phyloP scores from a whole-genome alignment of 2,113 vertebrate species.

The Myiagra hebetior region DNA sequence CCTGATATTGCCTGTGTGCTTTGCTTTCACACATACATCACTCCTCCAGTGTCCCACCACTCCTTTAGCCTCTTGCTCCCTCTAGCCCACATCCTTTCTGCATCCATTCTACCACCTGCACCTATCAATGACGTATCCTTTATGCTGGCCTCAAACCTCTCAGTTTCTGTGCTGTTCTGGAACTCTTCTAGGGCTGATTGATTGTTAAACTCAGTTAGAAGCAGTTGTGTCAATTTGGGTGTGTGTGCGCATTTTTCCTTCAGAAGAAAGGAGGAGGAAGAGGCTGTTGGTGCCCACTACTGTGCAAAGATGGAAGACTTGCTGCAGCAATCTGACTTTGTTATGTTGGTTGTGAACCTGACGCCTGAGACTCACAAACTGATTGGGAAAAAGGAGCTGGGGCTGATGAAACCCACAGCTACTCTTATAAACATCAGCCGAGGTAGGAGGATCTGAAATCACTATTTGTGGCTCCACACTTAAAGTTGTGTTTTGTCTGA shows the following conservation, averaged over 20 bases:
- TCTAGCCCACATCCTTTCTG: neutral
- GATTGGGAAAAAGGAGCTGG: constrained; percentile 74
- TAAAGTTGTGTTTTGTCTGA: neutral
- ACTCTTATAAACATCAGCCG: constrained; percentile 79
- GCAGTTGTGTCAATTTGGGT: rapidly evolving
- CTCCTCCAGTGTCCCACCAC: neutral
- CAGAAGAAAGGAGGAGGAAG: constrained; percentile 75
- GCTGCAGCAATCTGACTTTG: constrained; percentile 76
- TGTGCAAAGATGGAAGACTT: constrained; percentile 75
- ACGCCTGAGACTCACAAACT: constrained; percentile 68
- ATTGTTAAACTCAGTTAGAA: neutral
- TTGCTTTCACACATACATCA: neutral
- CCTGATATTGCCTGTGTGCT: rapidly evolving
- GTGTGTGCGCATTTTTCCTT: neutral
- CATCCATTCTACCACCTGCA: neutral
- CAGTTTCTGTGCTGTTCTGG: neutral
- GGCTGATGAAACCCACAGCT: constrained; percentile 76
- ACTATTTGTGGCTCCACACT: neutral
- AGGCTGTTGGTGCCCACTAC: constrained; percentile 72
- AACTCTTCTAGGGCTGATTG: neutral
- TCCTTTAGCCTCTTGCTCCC: neutral
- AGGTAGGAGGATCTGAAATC: constrained; percentile 59
- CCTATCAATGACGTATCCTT: neutral
- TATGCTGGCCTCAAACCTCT: neutral
- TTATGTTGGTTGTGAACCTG: constrained; percentile 75